phyloP scores from a whole-genome alignment of 2,888 invertebrate species.

The Belgica antarctica region DNA sequence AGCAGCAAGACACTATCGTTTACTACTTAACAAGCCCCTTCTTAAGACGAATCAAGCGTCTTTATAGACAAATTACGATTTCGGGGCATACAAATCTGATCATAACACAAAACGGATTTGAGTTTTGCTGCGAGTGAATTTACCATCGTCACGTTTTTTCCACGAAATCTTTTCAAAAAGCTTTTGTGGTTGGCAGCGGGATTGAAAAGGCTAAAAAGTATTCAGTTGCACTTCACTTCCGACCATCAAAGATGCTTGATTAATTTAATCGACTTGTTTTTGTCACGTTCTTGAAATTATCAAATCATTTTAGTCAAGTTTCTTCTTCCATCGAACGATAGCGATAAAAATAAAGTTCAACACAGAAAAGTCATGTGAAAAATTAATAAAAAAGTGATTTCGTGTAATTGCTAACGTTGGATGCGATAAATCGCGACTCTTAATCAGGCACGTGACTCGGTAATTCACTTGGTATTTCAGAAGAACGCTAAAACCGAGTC shows the following conservation, averaged over 20 bases:
- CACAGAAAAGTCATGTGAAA: constrained; percentile 12
- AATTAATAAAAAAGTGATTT: constrained; percentile 2
- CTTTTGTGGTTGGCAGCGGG: too few relatives aligned
- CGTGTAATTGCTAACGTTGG: constrained; percentile 11
- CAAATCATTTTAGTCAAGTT: neutral
- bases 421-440: neutral
- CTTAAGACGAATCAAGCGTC: neutral
- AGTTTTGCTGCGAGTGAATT: neutral
- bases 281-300: constrained; percentile 4
- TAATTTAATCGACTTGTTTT: neutral
- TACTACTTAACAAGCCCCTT: constrained; percentile 9
- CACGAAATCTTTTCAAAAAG: constrained; percentile 18
- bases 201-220: too few relatives aligned
- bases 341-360: neutral
- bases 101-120: neutral
- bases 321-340: too few relatives aligned
- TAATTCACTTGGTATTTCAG: constrained; percentile 14
- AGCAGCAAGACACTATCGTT: constrained; percentile 37
- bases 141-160: constrained; percentile 7
- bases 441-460: constrained; percentile 32
- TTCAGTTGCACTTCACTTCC: neutral
- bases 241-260: too few relatives aligned
- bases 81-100: constrained; percentile 6
- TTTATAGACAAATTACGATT: neutral
- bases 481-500: neutral